These are phyloP conservation scores for Corythornis madagascariensis DNA, from an alignment of 2,113 vertebrate species.

Conservation along the genomic window DNA sequence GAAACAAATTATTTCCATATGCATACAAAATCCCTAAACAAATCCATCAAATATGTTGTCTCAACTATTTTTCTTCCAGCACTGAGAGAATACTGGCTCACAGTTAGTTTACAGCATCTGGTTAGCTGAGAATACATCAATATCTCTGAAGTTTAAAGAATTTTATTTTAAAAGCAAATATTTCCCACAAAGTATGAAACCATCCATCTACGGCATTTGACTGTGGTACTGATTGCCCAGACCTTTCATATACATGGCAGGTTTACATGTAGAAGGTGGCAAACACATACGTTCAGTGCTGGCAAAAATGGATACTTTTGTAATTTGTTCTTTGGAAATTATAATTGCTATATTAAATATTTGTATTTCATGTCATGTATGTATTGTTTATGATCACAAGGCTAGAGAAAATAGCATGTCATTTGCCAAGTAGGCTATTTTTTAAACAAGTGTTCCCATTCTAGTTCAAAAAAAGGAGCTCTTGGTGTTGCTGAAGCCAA, in stretches of 20 bases:
- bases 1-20: constrained; percentile 71
- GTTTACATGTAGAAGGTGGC: not conserved
- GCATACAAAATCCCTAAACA: constrained; percentile 67
- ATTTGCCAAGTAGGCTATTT: not conserved
- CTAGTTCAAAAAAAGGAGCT: not conserved
- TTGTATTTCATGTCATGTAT: not conserved
- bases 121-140: constrained; percentile 29
- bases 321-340: not conserved
- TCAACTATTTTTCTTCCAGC: constrained; percentile 58
- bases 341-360: not conserved
- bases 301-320: not conserved
- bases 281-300: not conserved
- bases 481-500: not conserved
- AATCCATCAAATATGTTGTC: constrained; percentile 58
- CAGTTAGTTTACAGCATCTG: constrained; percentile 37
- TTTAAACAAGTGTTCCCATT: not conserved
- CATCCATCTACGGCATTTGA: not conserved
- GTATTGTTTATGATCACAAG: not conserved
- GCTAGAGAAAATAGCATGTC: not conserved
- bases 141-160: constrained; percentile 16
- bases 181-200: constrained; percentile 29
- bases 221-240: not conserved
- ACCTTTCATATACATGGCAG: not conserved
- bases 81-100: constrained; percentile 46
- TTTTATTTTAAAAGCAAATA: constrained; percentile 26